Evolutionary conservation across 37 sponge, comb jelly and placozoan species (phyloP), one percentile per base, ranked within the genome.

Genomic region (Dysidea cf. avara): DNA sequence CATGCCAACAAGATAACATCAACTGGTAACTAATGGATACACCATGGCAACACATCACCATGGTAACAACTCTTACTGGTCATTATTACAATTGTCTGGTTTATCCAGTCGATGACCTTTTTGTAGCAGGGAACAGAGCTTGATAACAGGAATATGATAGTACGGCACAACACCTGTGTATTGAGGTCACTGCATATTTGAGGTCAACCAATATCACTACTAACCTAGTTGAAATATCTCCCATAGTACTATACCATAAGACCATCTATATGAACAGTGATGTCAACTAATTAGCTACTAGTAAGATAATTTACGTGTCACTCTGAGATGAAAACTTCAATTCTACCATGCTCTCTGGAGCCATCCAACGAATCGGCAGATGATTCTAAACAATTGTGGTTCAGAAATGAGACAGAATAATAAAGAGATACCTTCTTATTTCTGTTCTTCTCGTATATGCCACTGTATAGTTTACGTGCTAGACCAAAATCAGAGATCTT

Each of bases 401-500:
- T 33, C 17, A 60, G 47, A 21, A 29, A 11, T 52, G 5, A 26
- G 7, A 34, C 32, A 53, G 7, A 43, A 9, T 12, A 43, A 12
- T 5, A 5, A 43, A 43, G 9, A 5, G 9, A 9, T 9, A 43
- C 46, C 46, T 43, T 43, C 9, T 43, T 43, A 43, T 9, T 43
- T 9, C 9, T 43, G 46, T 43, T 9, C 46, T 43, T 43, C 46
- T 12, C 46, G 14, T 82, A 82, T 2, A 74, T 46, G 7, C 58
- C 55, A 32, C 68, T 38, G 43, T 74, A 74, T 13, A 72, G 9
- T 39, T 82, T 74, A 24, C 83, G 74, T 17, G 83, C 83, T 56
- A 82, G 49, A 11, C 83, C 83, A 58, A 82, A 82, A 39, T 82
- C 83, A 20, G 76, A 74, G 35, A 82, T 75, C 36, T 81, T 82